Base-by-base conservation (phyloP, 2,888 invertebrate genomes). In the Thumatha senex region DNA sequence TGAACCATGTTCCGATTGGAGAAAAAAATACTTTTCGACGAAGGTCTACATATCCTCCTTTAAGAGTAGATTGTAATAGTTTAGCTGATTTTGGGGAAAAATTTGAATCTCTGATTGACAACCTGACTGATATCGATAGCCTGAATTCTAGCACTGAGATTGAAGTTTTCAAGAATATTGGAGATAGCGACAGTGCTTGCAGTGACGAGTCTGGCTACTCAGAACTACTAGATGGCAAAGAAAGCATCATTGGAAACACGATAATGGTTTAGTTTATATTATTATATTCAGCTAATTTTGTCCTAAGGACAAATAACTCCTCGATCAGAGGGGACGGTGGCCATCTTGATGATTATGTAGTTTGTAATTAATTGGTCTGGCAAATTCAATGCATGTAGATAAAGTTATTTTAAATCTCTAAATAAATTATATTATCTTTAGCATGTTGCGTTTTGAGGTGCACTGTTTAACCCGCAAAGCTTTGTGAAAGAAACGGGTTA, bases 201-300 rank as follows among this genome's bases (percentile, higher is more conserved):
- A 97, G 97, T 80, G 97, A 98, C 74, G 98, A 98, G 81, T 97
- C 97, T 50, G 98, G 98, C 3, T 98, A 97, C 84, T 97, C 97
- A 29, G 98, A 98, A 79, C 93, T 93, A 51, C 86, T 94, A 58
- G 95, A 95, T 39, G 85, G 83, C 24, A 90, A 89, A 69, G 90
- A 92, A 14, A 90, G 91, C 60, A 79, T 90, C 46, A 89, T 92
- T 14, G 92, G 89, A 11, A 92, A 82, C 58, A 92, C 92, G 47
- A 91, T 92, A 47, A 91, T 92, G 90, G 91, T 92, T 39, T 89
- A 82, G 18, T 24, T 24, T 24, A 24, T 24, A 61, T 35, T 46
- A 45, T 55, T 15, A 15, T 11, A 15, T 18, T 15, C 2, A 24
- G n/a, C 11, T 65, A 55, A 49, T 46, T 35, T 3, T 18, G 55